Base-by-base conservation (phyloP, 2,113 vertebrate species). In the Caranx ignobilis region DNA sequence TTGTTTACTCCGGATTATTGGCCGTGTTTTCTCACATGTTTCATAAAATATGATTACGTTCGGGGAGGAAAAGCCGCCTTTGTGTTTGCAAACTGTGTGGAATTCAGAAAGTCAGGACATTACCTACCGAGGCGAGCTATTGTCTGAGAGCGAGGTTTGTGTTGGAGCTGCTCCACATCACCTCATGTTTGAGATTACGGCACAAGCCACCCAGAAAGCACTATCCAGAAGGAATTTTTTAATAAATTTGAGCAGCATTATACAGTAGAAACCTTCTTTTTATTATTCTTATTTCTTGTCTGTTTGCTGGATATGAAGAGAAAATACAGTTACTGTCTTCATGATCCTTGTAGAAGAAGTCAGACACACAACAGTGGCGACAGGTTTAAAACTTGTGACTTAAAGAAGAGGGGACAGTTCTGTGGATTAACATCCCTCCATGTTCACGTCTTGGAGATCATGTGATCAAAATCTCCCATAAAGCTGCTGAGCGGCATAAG, bases 181-280 rank as follows among this genome's bases (percentile, higher is more conserved):
- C 89, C 92, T 91, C 93, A 92, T 93, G 92, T 88, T 91, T 39
- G 85, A 89, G 91, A 93, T 93, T 91, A 91, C 54, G 73, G 74
- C 79, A 78, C 82, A 85, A 91, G 73, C 92, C 91, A 93, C 93
- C 94, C 92, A 94, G 80, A 91, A 75, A 88, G 92, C 78, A 64
- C 64, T 18, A 89, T 90, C 87, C 88, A 84, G 48, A 19, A 91
- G 87, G 89, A 94, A 91, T 94, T 87, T 94, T 92, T 91, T 89
- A 89, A 93, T 94, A 91, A 90, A 91, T 90, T 86, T 89, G 83
- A 87, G 63, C 83, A 77, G 67, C 80, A 21, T 67, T 75, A 67
- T 77, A 82, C 75, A 87, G 68, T 65, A 65, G 45, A 56, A 73
- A 75, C 67, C 31, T 64, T 63, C 37, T 63, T 83, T 72, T 47